Base-by-base conservation (phyloP, 2,888 invertebrate genomes). In the Muscina levida region DNA sequence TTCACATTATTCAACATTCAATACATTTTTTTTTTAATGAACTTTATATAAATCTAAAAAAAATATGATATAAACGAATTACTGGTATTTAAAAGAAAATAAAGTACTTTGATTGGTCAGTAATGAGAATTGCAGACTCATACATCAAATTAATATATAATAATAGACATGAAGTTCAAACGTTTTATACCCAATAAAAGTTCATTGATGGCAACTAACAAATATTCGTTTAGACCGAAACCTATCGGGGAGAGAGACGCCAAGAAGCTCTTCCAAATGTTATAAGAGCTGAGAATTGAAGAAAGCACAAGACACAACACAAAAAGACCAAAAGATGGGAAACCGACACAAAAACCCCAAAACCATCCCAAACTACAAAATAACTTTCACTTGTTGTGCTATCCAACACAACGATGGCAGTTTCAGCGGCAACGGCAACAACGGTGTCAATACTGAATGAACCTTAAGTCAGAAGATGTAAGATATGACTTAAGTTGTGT, bases 391-490 rank as follows among this genome's bases (percentile, higher is more conserved):
- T 59, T 59, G 59, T 59, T 59, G 59, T 37, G 39, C 59, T 57
- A 44, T 44, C 53, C 22, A 22, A 15, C n/a, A 1, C 39, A 37
- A n/a, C 39, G 39, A 17, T 31, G 57, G 15, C 31, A 2, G 57
- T n/a, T 56, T 56, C 57, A 8, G 13, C n/a, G 11, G 31, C 59
- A 39, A 8, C 2, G 59, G 13, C 59, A n/a, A 13, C 1, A 39
- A 11, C 39, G 59, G 17, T 8, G 59, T 10, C 39, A 39, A 19
- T 10, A 37, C 53, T 2, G 22, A 53, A 2, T 59, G 39, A 59
- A 59, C 39, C 79, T 74, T 79, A 70, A 79, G 66, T 71, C 70
- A 56, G 56, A 70, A 74, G 59, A 72, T 67, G 67, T 67, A 72
- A 67, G 31, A 53, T 72, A 70, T 73, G 72, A 70, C 48, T 77